Base-by-base conservation (phyloP, 2,113 vertebrate species). In the Chitala chitala region DNA sequence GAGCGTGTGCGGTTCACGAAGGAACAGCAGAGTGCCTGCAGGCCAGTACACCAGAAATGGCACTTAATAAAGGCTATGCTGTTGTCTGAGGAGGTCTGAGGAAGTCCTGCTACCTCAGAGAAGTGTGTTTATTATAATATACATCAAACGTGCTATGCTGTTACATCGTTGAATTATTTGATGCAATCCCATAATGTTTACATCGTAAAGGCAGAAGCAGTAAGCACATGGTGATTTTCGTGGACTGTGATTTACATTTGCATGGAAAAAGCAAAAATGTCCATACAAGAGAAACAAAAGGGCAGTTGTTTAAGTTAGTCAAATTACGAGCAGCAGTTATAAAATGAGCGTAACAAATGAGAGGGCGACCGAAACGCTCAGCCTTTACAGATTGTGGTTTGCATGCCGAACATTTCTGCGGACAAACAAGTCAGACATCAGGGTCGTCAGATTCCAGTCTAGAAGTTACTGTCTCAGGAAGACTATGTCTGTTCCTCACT, bases 231-330 rank as follows among this genome's bases (percentile, higher is more conserved):
- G 22, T n/a, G 12, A 8, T 33, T 66, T n/a, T n/a, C n/a, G n/a
- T n/a, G n/a, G 61, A 38, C 20, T 33, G 31, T 36, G 61, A 42
- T 31, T 36, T 65, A n/a, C n/a, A n/a, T n/a, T n/a, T n/a, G n/a
- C n/a, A 26, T 24, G 10, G 42, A 42, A 29, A 24, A 13, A 46
- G 40, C 42, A 48, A 68, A n/a, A 44, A 48, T 48, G 20, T 46
- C 42, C 64, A 54, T 58, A 54, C 58, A 26, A 64, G 31, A 17
- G 50, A 50, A 63, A 69, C 4, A 15, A 76, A 53, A 77, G 71
- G 78, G 73, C 63, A 75, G 69, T 79, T 73, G 75, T 79, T 76
- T 63, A 78, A 80, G 79, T 81, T 80, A 78, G 75, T 78, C 78
- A 78, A 78, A 78, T 84, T 82, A 76, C 69, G 44, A 50, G 76